Evolutionary conservation across 2,888 invertebrate species (phyloP).

Genomic region (Amphimallon solstitiale): DNA sequence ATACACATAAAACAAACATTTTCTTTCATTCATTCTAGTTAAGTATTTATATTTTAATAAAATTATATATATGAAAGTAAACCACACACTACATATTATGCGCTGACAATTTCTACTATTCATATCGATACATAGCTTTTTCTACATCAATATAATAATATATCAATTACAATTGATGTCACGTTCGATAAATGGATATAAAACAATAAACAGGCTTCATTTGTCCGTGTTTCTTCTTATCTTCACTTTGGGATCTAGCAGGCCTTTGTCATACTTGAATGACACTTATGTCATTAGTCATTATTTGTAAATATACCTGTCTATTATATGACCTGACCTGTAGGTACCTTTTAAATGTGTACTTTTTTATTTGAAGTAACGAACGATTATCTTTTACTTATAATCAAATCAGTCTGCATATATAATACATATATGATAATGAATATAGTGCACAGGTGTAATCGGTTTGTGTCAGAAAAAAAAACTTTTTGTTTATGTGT

Average conservation of each 20-base stretch:
- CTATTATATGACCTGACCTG: conserved; percentile 41
- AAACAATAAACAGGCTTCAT: conserved; percentile 41
- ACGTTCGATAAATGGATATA: conserved; percentile 6
- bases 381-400: too few relatives aligned
- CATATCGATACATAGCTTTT: not conserved
- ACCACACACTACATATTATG: not conserved
- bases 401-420: too few relatives aligned
- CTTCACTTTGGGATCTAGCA: conserved; percentile 39
- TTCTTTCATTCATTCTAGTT: not conserved
- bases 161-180: conserved; percentile 12
- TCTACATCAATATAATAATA: not conserved
- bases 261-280: conserved; percentile 40
- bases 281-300: conserved; percentile 48
- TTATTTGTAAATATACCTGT: conserved; percentile 43
- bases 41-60: conserved; percentile 2
- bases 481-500: too few relatives aligned
- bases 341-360: conserved; percentile 32
- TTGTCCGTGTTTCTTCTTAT: conserved; percentile 40
- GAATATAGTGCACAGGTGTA: too few relatives aligned
- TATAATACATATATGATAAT: too few relatives aligned
- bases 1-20: too few relatives aligned
- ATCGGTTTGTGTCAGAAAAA: too few relatives aligned
- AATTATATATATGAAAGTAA: not conserved
- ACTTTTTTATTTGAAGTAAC: not conserved
- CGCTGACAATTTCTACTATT: not conserved